These are phyloP conservation scores for Brachyalestes nurse DNA, from an alignment of 2,797 vertebrate species.

Conservation along the genomic window DNA sequence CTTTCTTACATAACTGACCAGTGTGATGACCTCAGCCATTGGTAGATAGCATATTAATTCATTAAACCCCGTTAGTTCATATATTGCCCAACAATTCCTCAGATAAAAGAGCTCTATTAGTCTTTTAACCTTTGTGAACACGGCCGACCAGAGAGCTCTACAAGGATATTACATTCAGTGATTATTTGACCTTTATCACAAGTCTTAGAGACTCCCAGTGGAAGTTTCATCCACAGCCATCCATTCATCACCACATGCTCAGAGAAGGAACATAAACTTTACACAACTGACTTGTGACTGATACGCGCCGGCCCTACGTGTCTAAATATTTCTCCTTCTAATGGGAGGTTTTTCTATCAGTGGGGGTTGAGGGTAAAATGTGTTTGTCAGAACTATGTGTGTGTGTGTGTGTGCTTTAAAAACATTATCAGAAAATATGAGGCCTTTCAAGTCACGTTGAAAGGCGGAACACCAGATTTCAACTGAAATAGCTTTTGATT, in stretches of 20 bases:
- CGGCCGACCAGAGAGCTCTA: background rate
- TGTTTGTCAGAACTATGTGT: slow-evolving; percentile 31
- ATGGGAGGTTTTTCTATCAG: slow-evolving; percentile 56
- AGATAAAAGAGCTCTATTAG: background rate
- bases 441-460: background rate
- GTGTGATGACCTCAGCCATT: background rate
- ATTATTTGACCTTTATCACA: background rate
- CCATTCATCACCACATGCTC: slow-evolving; percentile 64
- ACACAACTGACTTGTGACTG: slow-evolving; percentile 50
- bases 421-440: background rate
- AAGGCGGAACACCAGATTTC: background rate
- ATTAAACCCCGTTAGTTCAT: background rate
- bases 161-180: background rate
- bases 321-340: slow-evolving; percentile 62
- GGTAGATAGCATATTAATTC: slow-evolving; percentile 18
- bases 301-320: slow-evolving; percentile 41
- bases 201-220: slow-evolving; percentile 40
- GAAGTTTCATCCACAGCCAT: slow-evolving; percentile 46
- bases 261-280: slow-evolving; percentile 66
- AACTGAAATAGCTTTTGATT: no score
- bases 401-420: background rate
- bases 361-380: slow-evolving; percentile 52
- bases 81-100: background rate
- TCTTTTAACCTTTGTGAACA: background rate
- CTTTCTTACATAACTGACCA: background rate